Evolutionary conservation across 1,140 invertebrate species (phyloP), one percentile per base, ranked within the genome.

Genomic region (Tribolium castaneum): DNA sequence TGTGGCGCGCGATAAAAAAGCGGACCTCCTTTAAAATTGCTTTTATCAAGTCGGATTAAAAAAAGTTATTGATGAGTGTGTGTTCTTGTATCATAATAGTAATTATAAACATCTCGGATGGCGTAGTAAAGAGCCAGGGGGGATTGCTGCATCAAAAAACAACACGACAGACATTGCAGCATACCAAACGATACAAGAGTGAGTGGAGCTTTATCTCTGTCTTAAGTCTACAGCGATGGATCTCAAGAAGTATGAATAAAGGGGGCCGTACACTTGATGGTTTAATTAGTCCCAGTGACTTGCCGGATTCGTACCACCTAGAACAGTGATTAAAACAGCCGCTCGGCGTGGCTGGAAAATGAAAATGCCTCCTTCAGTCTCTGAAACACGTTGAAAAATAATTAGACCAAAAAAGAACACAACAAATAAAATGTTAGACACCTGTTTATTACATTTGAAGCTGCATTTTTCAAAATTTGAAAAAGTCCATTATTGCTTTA

Each of bases 31-130:
- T 73, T 50, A 49, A 45, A 50, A 72, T 72, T 72, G 70, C 34
- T 70, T 49, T 72, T 73, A 73, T 73, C 71, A 25, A 54, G 10
- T 34, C 12, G 39, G 56, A 77, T 80, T 70, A 80, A 77, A 79
- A 77, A 77, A 52, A 77, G 59, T 75, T 80, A 80, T 80, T 80
- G 78, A 80, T 80, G 78, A 77, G 78, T 80, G 75, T 76, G 74
- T 79, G 52, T 75, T 77, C 78, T 77, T 76, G 75, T 70, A 70
- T 59, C 73, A 70, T 66, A 72, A 72, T 77, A 73, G 75, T 80
- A 80, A 80, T 80, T 80, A 80, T 80, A 80, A 80, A 77, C 75
- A 77, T 75, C 78, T 77, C 75, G 19, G 62, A n/a, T 52, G 71
- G n/a, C 9, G 22, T 52, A 54, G 49, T 50, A 72, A 51, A 50